Conservation (phyloP, 2,888 invertebrate species). For the Phyllotreta cruciferae region DNA sequence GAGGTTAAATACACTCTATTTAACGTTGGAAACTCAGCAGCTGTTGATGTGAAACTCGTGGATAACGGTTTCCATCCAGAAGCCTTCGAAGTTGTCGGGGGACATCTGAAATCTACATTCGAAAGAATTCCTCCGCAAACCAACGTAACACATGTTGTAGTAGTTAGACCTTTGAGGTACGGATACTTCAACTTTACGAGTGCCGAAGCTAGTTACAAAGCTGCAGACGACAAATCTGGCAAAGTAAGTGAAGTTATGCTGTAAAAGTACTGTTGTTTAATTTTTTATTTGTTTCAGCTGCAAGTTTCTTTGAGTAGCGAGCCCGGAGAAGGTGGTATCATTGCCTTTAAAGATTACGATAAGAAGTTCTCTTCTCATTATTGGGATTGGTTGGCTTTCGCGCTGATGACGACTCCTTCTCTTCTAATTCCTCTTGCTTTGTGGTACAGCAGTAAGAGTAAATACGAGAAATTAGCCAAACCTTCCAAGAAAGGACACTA, state of each 20-base stretch:
- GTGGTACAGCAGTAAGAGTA: slow-evolving; percentile 94
- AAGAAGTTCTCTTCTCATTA: slow-evolving; percentile 97
- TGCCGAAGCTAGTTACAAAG: slow-evolving; percentile 89
- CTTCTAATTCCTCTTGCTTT: slow-evolving; percentile 91
- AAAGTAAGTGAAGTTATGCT: slow-evolving; percentile 35
- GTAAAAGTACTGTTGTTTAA: not conserved
- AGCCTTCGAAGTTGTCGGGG: slow-evolving; percentile 89
- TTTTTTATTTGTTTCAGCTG: slow-evolving; percentile 62
- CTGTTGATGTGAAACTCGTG: slow-evolving; percentile 84
- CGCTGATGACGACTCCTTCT: slow-evolving; percentile 95
- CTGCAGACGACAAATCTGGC: slow-evolving; percentile 66
- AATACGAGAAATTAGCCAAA: slow-evolving; percentile 85
- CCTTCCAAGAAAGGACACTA: slow-evolving; percentile 67
- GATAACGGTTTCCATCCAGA: slow-evolving; percentile 93
- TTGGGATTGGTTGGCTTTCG: slow-evolving; percentile 96
- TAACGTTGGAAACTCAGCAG: slow-evolving; percentile 92
- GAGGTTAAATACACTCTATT: slow-evolving; percentile 93
- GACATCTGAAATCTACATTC: slow-evolving; percentile 81
- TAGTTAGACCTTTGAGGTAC: slow-evolving; percentile 86
- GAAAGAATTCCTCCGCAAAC: slow-evolving; percentile 91
- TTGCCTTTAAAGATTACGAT: slow-evolving; percentile 91
- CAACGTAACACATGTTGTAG: slow-evolving; percentile 93
- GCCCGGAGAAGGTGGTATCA: slow-evolving; percentile 95
- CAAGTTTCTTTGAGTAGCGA: slow-evolving; percentile 82
- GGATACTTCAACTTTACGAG: slow-evolving; percentile 98